Conservation (phyloP, 92 coral and sea anemone genomes). For the Pocillopora meandrina region DNA sequence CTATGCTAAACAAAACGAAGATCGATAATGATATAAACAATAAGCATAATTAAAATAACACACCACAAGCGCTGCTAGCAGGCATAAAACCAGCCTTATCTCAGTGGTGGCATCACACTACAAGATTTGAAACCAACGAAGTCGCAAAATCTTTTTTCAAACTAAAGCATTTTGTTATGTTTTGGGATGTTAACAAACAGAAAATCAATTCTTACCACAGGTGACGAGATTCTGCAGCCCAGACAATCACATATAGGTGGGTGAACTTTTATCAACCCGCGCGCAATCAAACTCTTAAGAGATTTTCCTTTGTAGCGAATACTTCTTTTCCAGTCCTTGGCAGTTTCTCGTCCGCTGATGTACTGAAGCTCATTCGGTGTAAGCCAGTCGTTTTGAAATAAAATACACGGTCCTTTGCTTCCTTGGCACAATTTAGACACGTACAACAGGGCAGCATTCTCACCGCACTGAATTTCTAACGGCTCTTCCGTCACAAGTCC, state of each 20-base stretch:
- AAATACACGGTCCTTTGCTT: slow-evolving; percentile 98
- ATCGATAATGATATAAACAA: not conserved
- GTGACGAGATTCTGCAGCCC: slow-evolving; percentile 97
- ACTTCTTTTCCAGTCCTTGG: slow-evolving; percentile 99
- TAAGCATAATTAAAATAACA: not conserved
- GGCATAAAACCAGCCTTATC: not conserved
- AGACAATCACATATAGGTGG: slow-evolving; percentile 99
- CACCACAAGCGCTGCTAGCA: not conserved
- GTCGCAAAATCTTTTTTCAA: not conserved
- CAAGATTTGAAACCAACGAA: no score
- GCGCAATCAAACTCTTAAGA: slow-evolving; percentile 92
- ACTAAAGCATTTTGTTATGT: slow-evolving; percentile 7
- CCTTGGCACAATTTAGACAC: slow-evolving; percentile 98
- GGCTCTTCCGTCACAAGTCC: slow-evolving; percentile 85
- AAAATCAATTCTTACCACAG: slow-evolving; percentile 81
- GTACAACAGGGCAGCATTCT: slow-evolving; percentile 88
- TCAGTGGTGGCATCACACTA: no score
- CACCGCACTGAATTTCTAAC: slow-evolving; percentile 96
- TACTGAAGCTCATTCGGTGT: slow-evolving; percentile 99
- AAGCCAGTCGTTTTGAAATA: slow-evolving; percentile 93
- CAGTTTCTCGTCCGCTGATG: slow-evolving; percentile 98
- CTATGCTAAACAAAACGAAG: not conserved
- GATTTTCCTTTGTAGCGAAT: slow-evolving; percentile 97
- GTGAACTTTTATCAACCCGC: slow-evolving; percentile 93
- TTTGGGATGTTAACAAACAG: not conserved